Conservation (phyloP, 2,888 invertebrate genomes). For the Eupelmus urozonus region DNA sequence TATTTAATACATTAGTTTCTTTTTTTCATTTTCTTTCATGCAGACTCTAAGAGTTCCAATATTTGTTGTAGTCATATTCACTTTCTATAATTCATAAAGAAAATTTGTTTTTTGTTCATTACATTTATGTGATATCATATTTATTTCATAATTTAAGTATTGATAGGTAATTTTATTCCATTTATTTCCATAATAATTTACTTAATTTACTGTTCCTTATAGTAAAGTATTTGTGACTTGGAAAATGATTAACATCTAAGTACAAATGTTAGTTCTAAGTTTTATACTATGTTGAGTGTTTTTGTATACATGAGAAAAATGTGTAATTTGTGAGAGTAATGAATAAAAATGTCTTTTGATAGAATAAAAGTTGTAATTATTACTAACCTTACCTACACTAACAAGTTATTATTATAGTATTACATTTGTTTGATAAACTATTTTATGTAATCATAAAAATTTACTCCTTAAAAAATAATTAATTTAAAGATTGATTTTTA, state of each 20-base stretch:
- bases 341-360: constrained; percentile 25
- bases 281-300: constrained; percentile 21
- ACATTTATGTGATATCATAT: constrained; percentile 16
- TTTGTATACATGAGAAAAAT: constrained; percentile 17
- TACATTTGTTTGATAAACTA: background rate
- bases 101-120: background rate
- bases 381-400: background rate
- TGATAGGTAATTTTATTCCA: constrained; percentile 7
- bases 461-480: background rate
- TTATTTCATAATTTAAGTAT: constrained; percentile 29
- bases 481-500: background rate
- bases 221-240: constrained; percentile 19
- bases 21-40: background rate
- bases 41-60: background rate
- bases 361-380: background rate
- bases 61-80: background rate
- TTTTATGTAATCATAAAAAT: background rate
- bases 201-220: background rate
- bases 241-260: background rate
- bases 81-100: background rate
- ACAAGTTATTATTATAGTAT: background rate
- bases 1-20: constrained; percentile 28
- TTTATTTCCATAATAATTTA: background rate
- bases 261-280: constrained; percentile 30
- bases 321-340: constrained; percentile 22